Conservation (phyloP, 1,140 invertebrate species). For the Papilio polyxenes region DNA sequence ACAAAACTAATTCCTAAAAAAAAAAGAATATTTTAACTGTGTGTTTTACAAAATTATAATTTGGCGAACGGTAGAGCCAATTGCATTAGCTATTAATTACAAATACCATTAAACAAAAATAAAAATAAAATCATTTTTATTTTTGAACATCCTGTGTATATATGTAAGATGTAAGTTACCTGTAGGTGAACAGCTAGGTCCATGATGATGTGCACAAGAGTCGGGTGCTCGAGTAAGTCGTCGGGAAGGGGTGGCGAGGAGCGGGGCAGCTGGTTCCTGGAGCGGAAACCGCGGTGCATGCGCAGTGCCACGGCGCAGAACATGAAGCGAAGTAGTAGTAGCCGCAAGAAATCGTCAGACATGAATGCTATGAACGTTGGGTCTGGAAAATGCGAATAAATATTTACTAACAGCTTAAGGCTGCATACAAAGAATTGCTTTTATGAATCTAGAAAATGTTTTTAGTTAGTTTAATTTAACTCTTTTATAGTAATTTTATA, state of each 20-base stretch:
- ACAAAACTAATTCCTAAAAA: no score
- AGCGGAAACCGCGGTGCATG: conserved; percentile 90
- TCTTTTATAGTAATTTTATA: no score
- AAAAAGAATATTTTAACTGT: no score
- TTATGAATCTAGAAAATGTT: no score
- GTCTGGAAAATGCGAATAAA: conserved; percentile 81
- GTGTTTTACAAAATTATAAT: no score
- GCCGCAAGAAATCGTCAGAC: conserved; percentile 95
- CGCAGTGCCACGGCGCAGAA: conserved; percentile 95
- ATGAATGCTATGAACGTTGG: conserved; percentile 92
- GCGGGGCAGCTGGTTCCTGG: conserved; percentile 90
- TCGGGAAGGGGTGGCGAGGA: conserved; percentile 93
- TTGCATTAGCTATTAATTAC: no score
- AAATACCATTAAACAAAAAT: background rate
- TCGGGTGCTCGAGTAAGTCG: conserved; percentile 94
- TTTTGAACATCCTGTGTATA: background rate
- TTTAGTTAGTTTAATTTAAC: no score
- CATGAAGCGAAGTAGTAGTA: conserved; percentile 93
- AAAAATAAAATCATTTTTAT: background rate
- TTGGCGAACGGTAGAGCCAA: background rate
- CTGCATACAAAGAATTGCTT: no score
- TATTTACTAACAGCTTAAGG: background rate
- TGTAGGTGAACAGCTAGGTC: conserved; percentile 92
- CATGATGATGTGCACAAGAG: conserved; percentile 89
- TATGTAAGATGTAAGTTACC: conserved; percentile 72